These are phyloP conservation scores for Frankliniella fusca DNA, from an alignment of 2,888 invertebrate genomes.

Conservation along the genomic window DNA sequence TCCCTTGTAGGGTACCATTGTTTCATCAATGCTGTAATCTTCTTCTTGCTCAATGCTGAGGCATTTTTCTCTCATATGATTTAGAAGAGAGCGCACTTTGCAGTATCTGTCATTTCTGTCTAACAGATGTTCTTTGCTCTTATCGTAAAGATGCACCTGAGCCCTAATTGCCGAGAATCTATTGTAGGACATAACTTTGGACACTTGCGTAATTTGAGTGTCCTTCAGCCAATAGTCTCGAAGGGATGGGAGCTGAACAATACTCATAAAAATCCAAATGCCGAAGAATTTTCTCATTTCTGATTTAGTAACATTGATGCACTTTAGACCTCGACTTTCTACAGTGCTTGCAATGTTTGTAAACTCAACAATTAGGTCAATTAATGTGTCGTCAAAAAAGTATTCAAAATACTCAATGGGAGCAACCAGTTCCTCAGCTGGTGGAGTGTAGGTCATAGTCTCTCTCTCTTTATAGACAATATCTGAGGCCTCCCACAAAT, in stretches of 20 bases:
- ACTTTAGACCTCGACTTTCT: neutral
- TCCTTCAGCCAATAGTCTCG: neutral
- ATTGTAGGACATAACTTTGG: neutral
- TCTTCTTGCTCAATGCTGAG: neutral
- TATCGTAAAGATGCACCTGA: neutral
- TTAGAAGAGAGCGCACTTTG: neutral
- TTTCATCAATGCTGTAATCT: conserved; percentile 33
- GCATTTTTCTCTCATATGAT: neutral
- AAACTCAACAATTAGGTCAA: neutral
- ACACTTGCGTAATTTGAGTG: neutral
- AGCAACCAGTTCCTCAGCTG: neutral
- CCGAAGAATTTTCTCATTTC: neutral
- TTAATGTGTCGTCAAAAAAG: neutral
- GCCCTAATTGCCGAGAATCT: no score
- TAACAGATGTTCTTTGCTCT: neutral
- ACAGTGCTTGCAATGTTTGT: neutral
- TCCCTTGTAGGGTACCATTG: conserved; percentile 40
- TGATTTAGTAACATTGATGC: neutral
- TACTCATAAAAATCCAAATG: neutral
- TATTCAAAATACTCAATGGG: neutral
- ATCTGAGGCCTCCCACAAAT: no score
- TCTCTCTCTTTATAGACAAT: no score
- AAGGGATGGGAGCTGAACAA: neutral
- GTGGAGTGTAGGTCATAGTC: neutral
- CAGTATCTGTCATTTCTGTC: neutral